A percentile compares a stretch with the other conserved stretches of the same genome.
Evolutionary conservation across 2,797 vertebrate species (phyloP).

Genomic region (Hoplostethus mediterraneus): DNA sequence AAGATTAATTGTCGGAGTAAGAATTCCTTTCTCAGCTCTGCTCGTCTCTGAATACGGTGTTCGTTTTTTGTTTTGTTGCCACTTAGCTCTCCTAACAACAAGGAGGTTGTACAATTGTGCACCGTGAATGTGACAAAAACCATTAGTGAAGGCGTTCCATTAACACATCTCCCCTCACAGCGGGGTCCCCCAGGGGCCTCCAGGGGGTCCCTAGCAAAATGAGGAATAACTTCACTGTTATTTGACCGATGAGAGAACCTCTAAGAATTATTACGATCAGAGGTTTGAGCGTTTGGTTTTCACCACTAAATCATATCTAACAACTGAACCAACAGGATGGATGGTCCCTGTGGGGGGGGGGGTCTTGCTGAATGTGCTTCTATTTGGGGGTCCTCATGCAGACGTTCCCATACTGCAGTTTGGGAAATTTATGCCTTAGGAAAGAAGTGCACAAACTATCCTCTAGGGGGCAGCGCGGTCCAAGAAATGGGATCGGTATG

Average conservation of each 20-base stretch:
- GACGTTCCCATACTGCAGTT: neutral
- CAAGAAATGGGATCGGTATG: neutral
- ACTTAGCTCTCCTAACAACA: slow-evolving; percentile 2
- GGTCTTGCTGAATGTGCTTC: no score
- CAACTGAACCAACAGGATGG: no score
- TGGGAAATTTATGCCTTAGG: neutral
- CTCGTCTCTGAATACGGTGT: neutral
- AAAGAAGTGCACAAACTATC: slow-evolving; percentile 18
- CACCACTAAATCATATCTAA: no score
- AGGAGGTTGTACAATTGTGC: no score
- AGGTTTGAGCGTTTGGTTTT: no score
- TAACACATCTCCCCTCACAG: no score
- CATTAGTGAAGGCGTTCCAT: no score
- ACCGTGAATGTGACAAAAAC: no score
- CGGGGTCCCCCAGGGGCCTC: no score
- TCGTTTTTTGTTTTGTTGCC: neutral
- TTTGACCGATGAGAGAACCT: neutral
- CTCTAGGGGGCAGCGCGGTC: slow-evolving; percentile 63
- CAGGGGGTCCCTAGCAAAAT: no score
- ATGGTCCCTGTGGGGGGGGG: no score
- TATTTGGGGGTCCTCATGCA: neutral
- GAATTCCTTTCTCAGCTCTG: neutral
- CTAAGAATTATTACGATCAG: neutral
- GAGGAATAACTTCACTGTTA: no score
- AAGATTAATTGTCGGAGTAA: slow-evolving; percentile 13